Base-by-base conservation (phyloP, 2,797 vertebrate genomes). In the Pipistrellus pygmaeus region DNA sequence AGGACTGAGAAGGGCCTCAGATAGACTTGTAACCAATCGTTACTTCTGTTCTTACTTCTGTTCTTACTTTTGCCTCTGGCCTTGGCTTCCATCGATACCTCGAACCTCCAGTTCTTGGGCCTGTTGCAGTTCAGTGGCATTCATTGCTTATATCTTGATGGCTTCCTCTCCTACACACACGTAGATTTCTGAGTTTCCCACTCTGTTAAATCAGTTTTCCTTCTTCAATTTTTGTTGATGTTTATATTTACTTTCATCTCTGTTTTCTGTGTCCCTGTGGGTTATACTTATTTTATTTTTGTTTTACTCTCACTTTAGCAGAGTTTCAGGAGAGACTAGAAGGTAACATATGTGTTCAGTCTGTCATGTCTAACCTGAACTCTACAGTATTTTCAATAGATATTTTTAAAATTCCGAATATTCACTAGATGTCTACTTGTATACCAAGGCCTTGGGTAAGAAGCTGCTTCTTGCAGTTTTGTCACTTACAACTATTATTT, bases 401-500 rank as follows among this genome's bases (percentile, higher is more conserved):
- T 9, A 71, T 68, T 91, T 93, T 38, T 5, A 66, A 64, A 72
- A 80, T 72, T 76, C 25, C 88, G 27, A 72, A 66, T 46, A 23
- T 44, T 91, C 82, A 89, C 73, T 77, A 84, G 57, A n/a, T 80
- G 6, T 27, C 10, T 32, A 71, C n/a, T 73, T 57, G 4, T 62
- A 46, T 75, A 17, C 38, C 48, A 81, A 78, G 13, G 25, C 46
- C 25, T 73, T 66, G 6, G 5, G 14, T 87, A 13, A 62, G 30
- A 73, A 75, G 17, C 11, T 90, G 23, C 51, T 94, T 68, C 27
- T 88, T 81, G 2, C 55, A 66, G 94, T 83, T 92, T 90, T 73
- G 73, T 6, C 51, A 44, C 48, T 95, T 84, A 51, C 0, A 80
- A 32, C 77, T 41, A 41, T 71, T 88, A 55, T 88, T 96, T 55